Base-by-base conservation (phyloP, 2,797 vertebrate species). In the Enteromius afrohamiltoni region DNA sequence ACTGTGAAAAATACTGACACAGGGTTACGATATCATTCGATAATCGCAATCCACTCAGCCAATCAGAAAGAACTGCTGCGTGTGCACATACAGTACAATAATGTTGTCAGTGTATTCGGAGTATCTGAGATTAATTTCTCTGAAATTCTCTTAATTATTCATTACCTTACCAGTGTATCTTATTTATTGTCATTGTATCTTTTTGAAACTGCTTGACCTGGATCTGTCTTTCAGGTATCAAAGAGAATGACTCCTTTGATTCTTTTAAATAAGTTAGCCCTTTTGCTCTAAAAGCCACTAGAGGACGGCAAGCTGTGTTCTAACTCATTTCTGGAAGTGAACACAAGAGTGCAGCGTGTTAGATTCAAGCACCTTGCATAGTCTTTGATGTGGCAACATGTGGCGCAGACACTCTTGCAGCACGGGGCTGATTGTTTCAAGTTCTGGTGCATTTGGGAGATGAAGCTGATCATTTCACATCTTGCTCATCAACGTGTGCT, bases 221-320 rank as follows among this genome's bases (percentile, higher is more conserved):
- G 85, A 90, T 91, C 92, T 82, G 74, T 88, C 87, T 91, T 91
- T 90, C 87, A 91, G 88, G 91, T 89, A 90, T 88, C 37, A 79
- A 90, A 91, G 89, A 89, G 77, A 86, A 80, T 84, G 68, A 83
- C 86, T 82, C 49, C 77, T 89, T 91, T 90, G 89, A 89, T 86
- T 87, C 73, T 82, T 80, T 83, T 93, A 84, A 93, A 93, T 92
- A 92, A 94, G 92, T 83, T 93, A 92, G 89, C 86, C 85, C 86
- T 80, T 87, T 84, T 79, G 79, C 86, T 87, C 83, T 76, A 78
- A 70, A 83, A 89, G 86, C 86, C 87, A 80, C 88, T 85, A 21
- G 69, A 91, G 87, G 83, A 90, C n/a, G 31, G 31, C 53, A 87
- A 87, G 73, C 82, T 77, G 81, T 88, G 88, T 89, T 83, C 87